phyloP scores from a whole-genome alignment of 2,113 vertebrate species.

The Xiphophorus couchianus region DNA sequence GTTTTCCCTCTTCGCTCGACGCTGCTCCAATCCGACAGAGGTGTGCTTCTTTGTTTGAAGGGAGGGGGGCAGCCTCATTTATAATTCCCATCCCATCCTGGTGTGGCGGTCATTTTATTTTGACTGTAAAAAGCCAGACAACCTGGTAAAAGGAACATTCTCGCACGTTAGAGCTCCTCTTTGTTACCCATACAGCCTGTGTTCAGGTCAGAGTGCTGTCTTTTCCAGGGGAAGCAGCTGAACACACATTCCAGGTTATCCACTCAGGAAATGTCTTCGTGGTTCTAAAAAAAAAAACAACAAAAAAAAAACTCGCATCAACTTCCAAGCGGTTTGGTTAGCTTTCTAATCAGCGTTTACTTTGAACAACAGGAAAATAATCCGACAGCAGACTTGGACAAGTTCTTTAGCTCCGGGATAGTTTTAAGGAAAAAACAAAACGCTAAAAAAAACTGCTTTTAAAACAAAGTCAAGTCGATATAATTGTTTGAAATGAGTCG shows the following conservation, averaged over 20 bases:
- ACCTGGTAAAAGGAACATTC: neutral
- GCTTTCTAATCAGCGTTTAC: neutral
- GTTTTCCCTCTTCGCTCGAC: conserved; percentile 39
- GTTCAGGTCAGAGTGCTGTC: conserved; percentile 34
- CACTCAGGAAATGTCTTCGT: conserved; percentile 26
- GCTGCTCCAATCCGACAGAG: conserved; percentile 39
- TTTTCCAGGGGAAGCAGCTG: conserved; percentile 54
- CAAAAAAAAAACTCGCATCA: neutral
- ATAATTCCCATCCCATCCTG: conserved; percentile 36
- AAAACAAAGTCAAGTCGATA: neutral
- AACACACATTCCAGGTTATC: conserved; percentile 45
- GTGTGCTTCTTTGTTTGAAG: conserved; percentile 76
- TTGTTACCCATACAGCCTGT: conserved; percentile 62
- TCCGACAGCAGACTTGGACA: conserved; percentile 18
- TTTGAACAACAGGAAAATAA: neutral
- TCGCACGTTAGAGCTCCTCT: conserved; percentile 32
- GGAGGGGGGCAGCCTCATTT: conserved; percentile 34
- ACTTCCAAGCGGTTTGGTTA: neutral
- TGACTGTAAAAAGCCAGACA: neutral
- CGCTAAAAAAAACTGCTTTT: neutral
- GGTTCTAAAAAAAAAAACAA: no score
- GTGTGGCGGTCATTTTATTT: neutral
- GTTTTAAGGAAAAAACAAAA: neutral
- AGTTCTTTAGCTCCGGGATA: neutral
- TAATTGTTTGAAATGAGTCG: conserved; percentile 14